These are phyloP conservation scores for Lathronympha strigana DNA, from an alignment of 2,888 invertebrate genomes.

Conservation along the genomic window DNA sequence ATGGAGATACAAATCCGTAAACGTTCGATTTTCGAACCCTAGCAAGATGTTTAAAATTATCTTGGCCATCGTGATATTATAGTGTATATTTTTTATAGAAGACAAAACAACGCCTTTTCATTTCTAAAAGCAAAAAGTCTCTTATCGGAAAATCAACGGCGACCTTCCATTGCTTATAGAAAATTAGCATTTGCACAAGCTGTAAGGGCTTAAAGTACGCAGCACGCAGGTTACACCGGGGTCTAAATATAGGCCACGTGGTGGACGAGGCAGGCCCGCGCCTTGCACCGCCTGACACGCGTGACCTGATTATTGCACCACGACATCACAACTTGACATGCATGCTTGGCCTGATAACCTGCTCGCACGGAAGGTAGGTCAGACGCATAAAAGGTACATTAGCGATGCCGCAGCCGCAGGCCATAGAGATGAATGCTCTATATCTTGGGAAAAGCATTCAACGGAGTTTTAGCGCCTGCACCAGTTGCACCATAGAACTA, in stretches of 20 bases:
- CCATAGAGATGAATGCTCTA: background rate
- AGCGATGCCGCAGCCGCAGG: background rate
- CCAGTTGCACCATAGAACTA: no score
- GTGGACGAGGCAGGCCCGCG: conserved; percentile 43
- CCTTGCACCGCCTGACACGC: conserved; percentile 57
- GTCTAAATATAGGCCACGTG: conserved; percentile 29
- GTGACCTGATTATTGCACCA: conserved; percentile 31
- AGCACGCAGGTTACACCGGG: background rate
- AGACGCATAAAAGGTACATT: background rate
- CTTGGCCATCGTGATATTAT: background rate
- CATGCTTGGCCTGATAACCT: conserved; percentile 13
- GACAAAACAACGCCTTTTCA: background rate
- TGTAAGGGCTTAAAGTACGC: background rate
- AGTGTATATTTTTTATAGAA: background rate
- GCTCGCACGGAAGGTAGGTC: conserved; percentile 19
- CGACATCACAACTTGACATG: conserved; percentile 28
- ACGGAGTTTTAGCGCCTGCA: background rate
- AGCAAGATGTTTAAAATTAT: no score
- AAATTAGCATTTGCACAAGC: no score
- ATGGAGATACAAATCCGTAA: no score
- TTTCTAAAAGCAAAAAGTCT: conserved; percentile 5
- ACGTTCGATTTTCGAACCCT: no score
- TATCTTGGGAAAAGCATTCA: background rate
- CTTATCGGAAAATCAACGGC: background rate
- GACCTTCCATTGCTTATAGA: background rate